Conservation (phyloP, 2,113 vertebrate genomes). For the Pampusana beccarii region DNA sequence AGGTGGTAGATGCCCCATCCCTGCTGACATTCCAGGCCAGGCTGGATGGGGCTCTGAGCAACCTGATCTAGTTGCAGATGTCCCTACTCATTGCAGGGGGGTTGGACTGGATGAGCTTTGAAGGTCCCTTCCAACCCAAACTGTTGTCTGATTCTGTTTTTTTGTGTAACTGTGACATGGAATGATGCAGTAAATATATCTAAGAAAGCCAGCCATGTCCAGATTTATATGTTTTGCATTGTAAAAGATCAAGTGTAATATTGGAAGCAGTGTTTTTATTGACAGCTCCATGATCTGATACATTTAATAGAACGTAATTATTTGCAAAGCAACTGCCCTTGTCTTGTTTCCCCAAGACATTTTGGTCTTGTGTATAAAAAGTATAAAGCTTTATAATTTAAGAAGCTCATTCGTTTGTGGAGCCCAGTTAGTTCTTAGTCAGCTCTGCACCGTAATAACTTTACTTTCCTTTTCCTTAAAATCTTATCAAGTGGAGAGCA, state of each 20-base stretch:
- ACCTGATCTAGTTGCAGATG: too few relatives aligned
- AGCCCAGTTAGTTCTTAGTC: background rate
- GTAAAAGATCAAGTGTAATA: background rate
- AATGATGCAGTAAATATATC: background rate
- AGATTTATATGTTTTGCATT: background rate
- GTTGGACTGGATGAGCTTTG: too few relatives aligned
- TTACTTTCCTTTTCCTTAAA: background rate
- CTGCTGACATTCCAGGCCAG: too few relatives aligned
- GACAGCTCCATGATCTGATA: background rate
- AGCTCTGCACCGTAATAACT: background rate
- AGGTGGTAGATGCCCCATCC: too few relatives aligned
- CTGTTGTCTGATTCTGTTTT: background rate
- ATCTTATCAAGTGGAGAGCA: background rate
- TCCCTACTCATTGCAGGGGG: too few relatives aligned
- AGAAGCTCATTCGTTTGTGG: background rate
- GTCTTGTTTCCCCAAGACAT: background rate
- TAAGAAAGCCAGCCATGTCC: background rate
- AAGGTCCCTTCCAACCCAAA: too few relatives aligned
- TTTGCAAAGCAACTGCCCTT: background rate
- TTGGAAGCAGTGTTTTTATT: background rate
- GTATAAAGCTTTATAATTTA: background rate
- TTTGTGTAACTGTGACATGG: background rate
- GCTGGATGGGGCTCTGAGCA: too few relatives aligned
- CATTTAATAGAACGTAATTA: background rate
- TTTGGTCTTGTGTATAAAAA: background rate